phyloP scores from a whole-genome alignment of 2,888 invertebrate genomes.

The Brenthis daphne region DNA sequence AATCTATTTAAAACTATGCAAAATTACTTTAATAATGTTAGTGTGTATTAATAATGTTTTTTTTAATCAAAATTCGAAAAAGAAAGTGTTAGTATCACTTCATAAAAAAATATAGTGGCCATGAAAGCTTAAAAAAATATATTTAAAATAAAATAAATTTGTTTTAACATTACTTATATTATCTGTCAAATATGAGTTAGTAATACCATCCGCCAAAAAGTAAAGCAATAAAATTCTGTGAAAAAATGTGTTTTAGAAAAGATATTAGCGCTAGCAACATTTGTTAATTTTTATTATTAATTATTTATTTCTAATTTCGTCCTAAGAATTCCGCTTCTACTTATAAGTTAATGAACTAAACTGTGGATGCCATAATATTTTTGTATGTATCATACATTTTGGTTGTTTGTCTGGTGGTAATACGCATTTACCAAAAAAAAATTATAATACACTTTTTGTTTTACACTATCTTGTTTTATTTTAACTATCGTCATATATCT shows the following conservation, averaged over 20 bases:
- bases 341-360: slow-evolving; percentile 60
- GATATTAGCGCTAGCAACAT: slow-evolving; percentile 46
- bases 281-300: slow-evolving; percentile 58
- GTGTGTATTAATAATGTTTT: too few relatives aligned
- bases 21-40: too few relatives aligned
- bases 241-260: slow-evolving; percentile 50
- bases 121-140: neutral
- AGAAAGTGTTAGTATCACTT: neutral
- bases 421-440: slow-evolving; percentile 79
- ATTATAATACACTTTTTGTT: slow-evolving; percentile 52
- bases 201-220: neutral
- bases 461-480: slow-evolving; percentile 24
- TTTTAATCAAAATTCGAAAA: too few relatives aligned
- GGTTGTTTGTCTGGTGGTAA: slow-evolving; percentile 73
- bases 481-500: neutral
- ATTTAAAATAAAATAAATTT: too few relatives aligned
- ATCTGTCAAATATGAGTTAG: neutral
- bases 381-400: slow-evolving; percentile 57
- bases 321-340: slow-evolving; percentile 70
- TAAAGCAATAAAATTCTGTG: slow-evolving; percentile 50
- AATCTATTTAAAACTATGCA: too few relatives aligned
- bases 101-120: neutral
- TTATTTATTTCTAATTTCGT: slow-evolving; percentile 54
- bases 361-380: slow-evolving; percentile 62
- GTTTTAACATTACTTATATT: neutral